Evolutionary conservation across 2,888 invertebrate genomes (phyloP), one percentile per base, ranked within the genome.

Genomic region (Scaptomyza parva): DNA sequence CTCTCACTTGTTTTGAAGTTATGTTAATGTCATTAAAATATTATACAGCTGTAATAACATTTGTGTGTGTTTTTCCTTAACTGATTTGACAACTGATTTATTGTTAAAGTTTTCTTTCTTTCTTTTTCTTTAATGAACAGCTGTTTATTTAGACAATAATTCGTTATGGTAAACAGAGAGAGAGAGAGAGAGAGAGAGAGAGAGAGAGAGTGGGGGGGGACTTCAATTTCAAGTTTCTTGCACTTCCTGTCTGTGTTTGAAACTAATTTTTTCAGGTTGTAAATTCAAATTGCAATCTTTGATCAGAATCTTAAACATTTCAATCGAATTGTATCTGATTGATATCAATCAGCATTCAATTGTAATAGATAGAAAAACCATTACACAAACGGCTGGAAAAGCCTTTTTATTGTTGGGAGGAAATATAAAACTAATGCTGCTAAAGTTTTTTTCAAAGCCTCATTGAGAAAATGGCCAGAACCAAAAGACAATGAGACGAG

Each of bases 401-500:
- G 55, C 35, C 63, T 69, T 72, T 61, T 44, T 53, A n/a, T n/a
- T n/a, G n/a, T n/a, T 51, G 7, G 20, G 59, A 80, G 82, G 85
- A 84, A 80, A 70, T 83, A 67, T 77, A 80, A 70, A 86, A 80
- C 80, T 59, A 77, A 77, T 66, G 74, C 61, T 59, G 72, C 71
- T 30, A 55, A 59, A 71, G 54, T 64, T 71, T 64, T 70, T 71
- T 39, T 9, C n/a, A n/a, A 51, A 59, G 57, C 45, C n/a, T n/a
- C 47, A 77, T 63, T 41, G 68, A 86, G 82, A 86, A 82, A 82
- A 86, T 84, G 84, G 70, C 47, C 70, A 76, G 45, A 74, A 53
- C 45, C 53, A 48, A 79, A 73, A 86, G 78, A 78, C 84, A 84
- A 73, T 68, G 39, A 50, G 50, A 67, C 51, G 47, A 53, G 67